Base-by-base conservation (phyloP, 2,888 invertebrate genomes). In the Dysmachus trigonus region DNA sequence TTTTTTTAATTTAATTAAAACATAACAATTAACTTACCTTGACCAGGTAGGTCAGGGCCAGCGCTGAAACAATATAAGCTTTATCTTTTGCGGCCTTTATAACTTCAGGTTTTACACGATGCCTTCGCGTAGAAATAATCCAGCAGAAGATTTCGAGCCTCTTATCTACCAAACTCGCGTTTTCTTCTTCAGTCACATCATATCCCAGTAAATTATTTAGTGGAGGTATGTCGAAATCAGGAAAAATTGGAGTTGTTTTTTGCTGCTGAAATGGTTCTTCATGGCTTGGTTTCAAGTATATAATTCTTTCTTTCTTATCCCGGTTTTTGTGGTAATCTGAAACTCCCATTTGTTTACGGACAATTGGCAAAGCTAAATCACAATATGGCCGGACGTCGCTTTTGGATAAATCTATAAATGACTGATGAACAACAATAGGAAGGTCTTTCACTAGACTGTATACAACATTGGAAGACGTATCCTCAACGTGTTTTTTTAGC, bases 401-500 rank as follows among this genome's bases (percentile, higher is more conserved):
- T 47, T 85, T 86, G 10, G 87, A 85, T 30, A 86, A 47, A 81
- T 87, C 87, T 35, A 87, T 86, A 73, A 38, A 87, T 0, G 86
- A 79, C 38, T 87, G 86, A 38, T 85, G 82, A 4, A 87, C 79
- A 1, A 41, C 13, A 10, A 87, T 31, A 8, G 77, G 53, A 4
- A 71, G 15, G 18, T 85, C 33, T 1, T 87, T 85, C 18, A 86
- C 53, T 6, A 87, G 38, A 10, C 33, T 83, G 38, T 86, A 87
- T 6, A 86, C 38, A 18, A 81, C 10, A 38, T 47, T 13, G 27
- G 82, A 82, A 22, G 77, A 72, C n/a, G 87, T 87, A 18, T 72
- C 13, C 31, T 76, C 47, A 13, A 87, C 27, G 79, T 86, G 86
- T n/a, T 86, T 76, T 18, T 62, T 82, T 27, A 87, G 72, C 87